Evolutionary conservation across 2,797 vertebrate genomes (phyloP).

Genomic region (Ispidina lecontei): DNA sequence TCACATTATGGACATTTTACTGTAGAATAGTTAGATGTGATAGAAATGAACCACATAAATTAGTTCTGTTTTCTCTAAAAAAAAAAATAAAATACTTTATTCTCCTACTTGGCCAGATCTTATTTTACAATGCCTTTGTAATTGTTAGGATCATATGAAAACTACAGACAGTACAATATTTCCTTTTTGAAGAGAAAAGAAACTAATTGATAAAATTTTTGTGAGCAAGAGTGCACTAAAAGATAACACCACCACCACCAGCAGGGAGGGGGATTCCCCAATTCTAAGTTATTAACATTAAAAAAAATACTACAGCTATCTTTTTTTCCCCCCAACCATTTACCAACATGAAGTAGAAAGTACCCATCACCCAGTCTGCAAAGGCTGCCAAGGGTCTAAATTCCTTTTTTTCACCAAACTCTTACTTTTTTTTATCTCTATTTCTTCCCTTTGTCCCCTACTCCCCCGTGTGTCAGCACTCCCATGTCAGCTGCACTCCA

Average conservation of each 20-base stretch:
- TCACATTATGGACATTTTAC: background rate
- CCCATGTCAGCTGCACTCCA: background rate
- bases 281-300: background rate
- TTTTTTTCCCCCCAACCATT: background rate
- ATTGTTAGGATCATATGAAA: slow-evolving; percentile 13
- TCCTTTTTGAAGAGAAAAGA: background rate
- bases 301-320: background rate
- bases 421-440: background rate
- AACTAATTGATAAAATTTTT: background rate
- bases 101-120: background rate
- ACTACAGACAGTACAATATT: background rate
- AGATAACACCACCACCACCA: background rate
- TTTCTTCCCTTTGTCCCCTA: background rate
- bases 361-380: background rate
- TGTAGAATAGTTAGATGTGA: background rate
- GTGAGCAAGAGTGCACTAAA: slow-evolving; percentile 13
- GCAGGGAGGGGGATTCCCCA: background rate
- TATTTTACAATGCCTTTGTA: background rate
- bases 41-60: background rate
- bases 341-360: background rate
- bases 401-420: background rate
- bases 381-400: background rate
- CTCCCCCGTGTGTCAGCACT: background rate
- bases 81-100: background rate
- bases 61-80: background rate